phyloP scores from a whole-genome alignment of 1,140 invertebrate species.

The Chironomus tepperi region DNA sequence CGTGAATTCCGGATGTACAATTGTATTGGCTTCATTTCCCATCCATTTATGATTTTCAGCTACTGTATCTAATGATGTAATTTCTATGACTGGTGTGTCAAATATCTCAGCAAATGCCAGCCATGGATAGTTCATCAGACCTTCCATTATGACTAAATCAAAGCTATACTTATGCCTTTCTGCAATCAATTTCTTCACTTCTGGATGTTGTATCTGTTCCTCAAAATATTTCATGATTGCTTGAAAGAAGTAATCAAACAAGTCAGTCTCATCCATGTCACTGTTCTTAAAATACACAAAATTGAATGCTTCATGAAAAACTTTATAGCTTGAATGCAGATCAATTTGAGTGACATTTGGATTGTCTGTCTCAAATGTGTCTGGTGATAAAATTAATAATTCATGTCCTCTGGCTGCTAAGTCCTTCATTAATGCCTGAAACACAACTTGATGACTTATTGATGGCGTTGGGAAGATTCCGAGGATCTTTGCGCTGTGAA shows the following conservation, averaged over 20 bases:
- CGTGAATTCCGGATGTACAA: not conserved
- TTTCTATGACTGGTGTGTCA: not conserved
- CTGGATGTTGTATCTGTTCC: not conserved
- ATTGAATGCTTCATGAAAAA: not conserved
- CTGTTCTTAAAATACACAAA: not conserved
- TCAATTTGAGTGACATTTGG: not conserved
- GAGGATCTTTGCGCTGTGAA: constrained; percentile 33
- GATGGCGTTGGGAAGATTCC: constrained; percentile 41
- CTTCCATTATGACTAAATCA: not conserved
- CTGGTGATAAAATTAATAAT: constrained; percentile 38
- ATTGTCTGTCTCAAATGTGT: constrained; percentile 30
- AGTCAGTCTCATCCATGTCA: not conserved
- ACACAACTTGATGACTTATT: constrained; percentile 42
- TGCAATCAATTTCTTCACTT: not conserved
- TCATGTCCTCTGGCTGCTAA: constrained; percentile 43
- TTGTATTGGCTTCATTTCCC: not conserved
- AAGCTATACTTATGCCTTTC: not conserved
- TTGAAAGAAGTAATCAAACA: not conserved
- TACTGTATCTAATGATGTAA: not conserved
- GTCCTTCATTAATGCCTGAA: constrained; percentile 40
- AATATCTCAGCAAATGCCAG: not conserved
- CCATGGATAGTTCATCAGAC: not conserved
- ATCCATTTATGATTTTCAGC: not conserved
- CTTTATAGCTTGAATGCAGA: not conserved
- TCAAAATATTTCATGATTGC: not conserved